phyloP scores from a whole-genome alignment of 2,797 vertebrate genomes.

The Chromis chromis region DNA sequence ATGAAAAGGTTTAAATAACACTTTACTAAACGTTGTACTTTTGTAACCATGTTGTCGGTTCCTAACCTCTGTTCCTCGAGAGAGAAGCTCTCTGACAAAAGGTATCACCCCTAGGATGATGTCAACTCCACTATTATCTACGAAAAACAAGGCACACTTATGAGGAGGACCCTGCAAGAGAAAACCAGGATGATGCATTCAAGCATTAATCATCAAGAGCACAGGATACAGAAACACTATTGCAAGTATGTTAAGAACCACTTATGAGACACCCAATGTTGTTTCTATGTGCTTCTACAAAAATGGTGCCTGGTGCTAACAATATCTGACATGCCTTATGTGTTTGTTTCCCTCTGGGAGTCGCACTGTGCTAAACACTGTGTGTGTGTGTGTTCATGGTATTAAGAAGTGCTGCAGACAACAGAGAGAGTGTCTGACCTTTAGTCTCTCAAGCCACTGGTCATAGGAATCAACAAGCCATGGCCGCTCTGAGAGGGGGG shows the following conservation, averaged over 20 bases:
- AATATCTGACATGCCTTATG: neutral
- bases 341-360: neutral
- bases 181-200: conserved; percentile 82
- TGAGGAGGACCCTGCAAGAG: conserved; percentile 98
- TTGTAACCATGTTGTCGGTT: neutral
- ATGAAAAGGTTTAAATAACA: neutral
- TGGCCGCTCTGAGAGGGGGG: conserved; percentile 86
- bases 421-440: conserved; percentile 83
- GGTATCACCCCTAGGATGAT: conserved; percentile 99
- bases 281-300: too few relatives aligned
- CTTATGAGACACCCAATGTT: neutral
- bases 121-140: conserved; percentile 99
- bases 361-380: too few relatives aligned
- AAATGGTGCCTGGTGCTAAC: neutral
- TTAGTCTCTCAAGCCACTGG: conserved; percentile 92
- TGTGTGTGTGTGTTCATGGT: neutral
- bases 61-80: conserved; percentile 96
- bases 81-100: conserved; percentile 98
- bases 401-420: neutral
- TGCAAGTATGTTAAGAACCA: neutral
- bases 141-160: conserved; percentile 99
- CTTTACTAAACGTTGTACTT: neutral
- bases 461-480: conserved; percentile 94
- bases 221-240: conserved; percentile 30
- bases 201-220: conserved; percentile 42